Evolutionary conservation across 2,113 vertebrate genomes (phyloP), one percentile per base, ranked within the genome.

Genomic region (Acrocephalus arundinaceus): DNA sequence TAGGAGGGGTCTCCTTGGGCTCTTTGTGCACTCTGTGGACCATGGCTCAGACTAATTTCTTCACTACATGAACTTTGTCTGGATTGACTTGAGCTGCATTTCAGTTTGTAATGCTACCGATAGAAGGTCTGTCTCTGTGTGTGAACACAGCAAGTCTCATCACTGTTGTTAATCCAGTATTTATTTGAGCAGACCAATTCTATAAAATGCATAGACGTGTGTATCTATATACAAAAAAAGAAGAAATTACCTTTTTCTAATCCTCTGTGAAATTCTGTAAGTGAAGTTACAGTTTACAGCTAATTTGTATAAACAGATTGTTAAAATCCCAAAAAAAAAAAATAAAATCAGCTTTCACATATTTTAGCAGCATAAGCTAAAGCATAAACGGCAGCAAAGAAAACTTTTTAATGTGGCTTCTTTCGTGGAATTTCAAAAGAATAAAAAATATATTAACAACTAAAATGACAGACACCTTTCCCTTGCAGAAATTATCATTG

Each of bases 401-500:
- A 67, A 65, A 5, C 35, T 79, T 93, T 84, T 49, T 72, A 43
- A 58, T 48, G 41, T 57, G 33, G 37, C 25, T 87, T 89, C 79
- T 89, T 88, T 17, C 2, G 0, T 62, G 51, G 37, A 51, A 80
- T 28, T 52, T 13, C 63, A 55, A 77, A 74, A 55, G 25, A 24
- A 76, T 20, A 67, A 65, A 78, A 92, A 83, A 80, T 6, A 43
- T 22, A 54, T 55, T 51, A 75, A 52, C 33, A 45, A 58, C 25
- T 73, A 52, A 94, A 89, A 80, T 35, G 13, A 31, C 58, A 88
- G 70, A 68, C 45, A 41, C 48, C 74, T 96, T 93, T 94, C 68
- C 76, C 84, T 93, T 75, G 91, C 86, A 96, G 85, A 97, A 97
- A 90, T 68, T 37, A 96, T 85, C 76, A 84, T 51, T 93, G 77